These are phyloP conservation scores for Dexiosoma caninum DNA, from an alignment of 2,888 invertebrate genomes.

Conservation along the genomic window DNA sequence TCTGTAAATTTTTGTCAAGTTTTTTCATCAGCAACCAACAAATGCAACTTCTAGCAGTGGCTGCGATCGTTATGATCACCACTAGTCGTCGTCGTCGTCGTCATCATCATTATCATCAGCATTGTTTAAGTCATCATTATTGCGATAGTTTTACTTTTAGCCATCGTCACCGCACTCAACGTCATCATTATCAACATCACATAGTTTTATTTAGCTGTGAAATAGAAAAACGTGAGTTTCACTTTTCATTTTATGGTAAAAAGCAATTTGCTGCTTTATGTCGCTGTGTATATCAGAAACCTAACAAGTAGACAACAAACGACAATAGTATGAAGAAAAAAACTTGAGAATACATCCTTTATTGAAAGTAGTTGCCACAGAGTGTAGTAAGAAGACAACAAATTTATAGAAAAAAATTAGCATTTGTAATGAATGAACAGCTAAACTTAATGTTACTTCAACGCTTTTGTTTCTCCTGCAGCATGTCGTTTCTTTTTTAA, in stretches of 20 bases:
- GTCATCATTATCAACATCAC: slow-evolving; percentile 7
- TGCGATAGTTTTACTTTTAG: neutral
- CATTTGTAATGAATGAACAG: slow-evolving; percentile 62
- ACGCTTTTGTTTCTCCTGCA: slow-evolving; percentile 51
- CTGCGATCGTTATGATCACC: slow-evolving; percentile 16
- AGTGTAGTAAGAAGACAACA: neutral
- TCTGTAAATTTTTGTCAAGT: slow-evolving; percentile 19
- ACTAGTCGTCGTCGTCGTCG: slow-evolving; percentile 20
- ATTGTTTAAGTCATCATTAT: neutral
- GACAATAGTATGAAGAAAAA: slow-evolving; percentile 37
- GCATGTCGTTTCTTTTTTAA: neutral
- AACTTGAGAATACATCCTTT: slow-evolving; percentile 59
- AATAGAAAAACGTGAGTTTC: slow-evolving; percentile 64
- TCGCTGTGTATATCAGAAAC: slow-evolving; percentile 50
- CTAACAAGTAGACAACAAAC: slow-evolving; percentile 52
- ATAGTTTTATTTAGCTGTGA: slow-evolving; percentile 58
- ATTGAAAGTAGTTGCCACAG: slow-evolving; percentile 55
- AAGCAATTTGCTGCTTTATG: slow-evolving; percentile 62
- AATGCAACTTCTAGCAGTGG: slow-evolving; percentile 17
- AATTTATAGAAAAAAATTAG: slow-evolving; percentile 39
- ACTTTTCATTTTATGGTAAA: slow-evolving; percentile 64
- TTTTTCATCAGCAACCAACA: slow-evolving; percentile 57
- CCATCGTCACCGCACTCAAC: neutral
- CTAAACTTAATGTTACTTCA: slow-evolving; percentile 54
- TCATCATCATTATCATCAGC: slow-evolving; percentile 10